Conservation (phyloP, 2,888 invertebrate genomes). For the Microctonus aethiopoides region DNA sequence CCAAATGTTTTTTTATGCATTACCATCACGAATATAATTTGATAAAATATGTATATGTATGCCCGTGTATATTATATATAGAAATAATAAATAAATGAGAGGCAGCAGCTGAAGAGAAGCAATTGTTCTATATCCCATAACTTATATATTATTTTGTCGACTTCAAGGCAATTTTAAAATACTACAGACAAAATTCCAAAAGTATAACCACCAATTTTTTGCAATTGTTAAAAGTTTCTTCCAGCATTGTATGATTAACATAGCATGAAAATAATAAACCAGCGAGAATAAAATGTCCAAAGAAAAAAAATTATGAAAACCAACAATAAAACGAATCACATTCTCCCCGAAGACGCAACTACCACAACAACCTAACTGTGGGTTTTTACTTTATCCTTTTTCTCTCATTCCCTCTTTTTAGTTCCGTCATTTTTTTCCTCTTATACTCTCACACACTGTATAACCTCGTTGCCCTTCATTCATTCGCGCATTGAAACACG, state of each 20-base stretch:
- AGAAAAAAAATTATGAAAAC: constrained; percentile 10
- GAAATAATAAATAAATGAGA: background rate
- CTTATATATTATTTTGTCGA: too few relatives aligned
- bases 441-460: background rate
- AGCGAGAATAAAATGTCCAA: background rate
- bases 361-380: constrained; percentile 10
- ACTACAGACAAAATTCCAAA: too few relatives aligned
- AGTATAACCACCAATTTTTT: constrained; percentile 27
- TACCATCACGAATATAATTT: background rate
- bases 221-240: background rate
- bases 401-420: constrained; percentile 1
- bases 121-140: too few relatives aligned
- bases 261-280: background rate
- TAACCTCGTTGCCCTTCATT: background rate
- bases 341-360: constrained; percentile 27
- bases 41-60: too few relatives aligned
- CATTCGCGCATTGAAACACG: constrained; percentile 22
- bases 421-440: too few relatives aligned
- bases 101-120: background rate
- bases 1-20: background rate
- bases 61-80: too few relatives aligned
- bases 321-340: constrained; percentile 17
- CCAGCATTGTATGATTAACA: constrained; percentile 3
- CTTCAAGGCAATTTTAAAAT: too few relatives aligned
- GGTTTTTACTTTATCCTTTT: constrained; percentile 6